Conservation (phyloP, 1,140 invertebrate genomes). For the Nasonia longicornis region DNA sequence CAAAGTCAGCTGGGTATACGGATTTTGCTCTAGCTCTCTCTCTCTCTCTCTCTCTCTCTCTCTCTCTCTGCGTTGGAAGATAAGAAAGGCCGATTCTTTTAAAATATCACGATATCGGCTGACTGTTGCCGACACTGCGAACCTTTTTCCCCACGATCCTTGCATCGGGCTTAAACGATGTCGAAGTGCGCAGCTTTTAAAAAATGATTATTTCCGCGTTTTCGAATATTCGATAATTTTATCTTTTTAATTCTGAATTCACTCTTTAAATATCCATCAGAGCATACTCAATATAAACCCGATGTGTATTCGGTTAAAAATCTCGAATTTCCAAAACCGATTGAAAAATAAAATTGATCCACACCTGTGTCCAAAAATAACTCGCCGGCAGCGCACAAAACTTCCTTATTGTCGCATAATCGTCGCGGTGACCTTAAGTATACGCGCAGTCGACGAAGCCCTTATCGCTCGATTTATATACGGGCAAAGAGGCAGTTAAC, state of each 20-base stretch:
- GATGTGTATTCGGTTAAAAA: too few relatives aligned
- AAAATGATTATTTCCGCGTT: too few relatives aligned
- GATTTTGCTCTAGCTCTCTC: not conserved
- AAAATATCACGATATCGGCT: not conserved
- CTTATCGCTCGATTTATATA: not conserved
- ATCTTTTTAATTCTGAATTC: too few relatives aligned
- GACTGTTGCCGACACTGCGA: too few relatives aligned
- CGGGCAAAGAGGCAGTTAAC: not conserved
- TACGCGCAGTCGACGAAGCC: not conserved
- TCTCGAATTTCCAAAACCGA: not conserved
- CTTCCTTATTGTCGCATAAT: not conserved
- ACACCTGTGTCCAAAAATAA: not conserved
- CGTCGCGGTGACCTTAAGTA: not conserved
- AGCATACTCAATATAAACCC: too few relatives aligned
- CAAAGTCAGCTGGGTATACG: constrained; percentile 4
- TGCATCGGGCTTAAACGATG: too few relatives aligned
- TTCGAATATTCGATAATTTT: too few relatives aligned
- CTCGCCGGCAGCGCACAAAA: not conserved
- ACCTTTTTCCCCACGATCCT: too few relatives aligned
- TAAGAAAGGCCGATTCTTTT: not conserved
- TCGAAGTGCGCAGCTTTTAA: too few relatives aligned
- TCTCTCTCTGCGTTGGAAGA: not conserved
- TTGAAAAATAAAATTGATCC: not conserved
- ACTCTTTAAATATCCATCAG: too few relatives aligned
- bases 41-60: too few relatives aligned